Evolutionary conservation across 2,888 invertebrate species (phyloP), one percentile per base, ranked within the genome.

Genomic region (Tridacna gigas): DNA sequence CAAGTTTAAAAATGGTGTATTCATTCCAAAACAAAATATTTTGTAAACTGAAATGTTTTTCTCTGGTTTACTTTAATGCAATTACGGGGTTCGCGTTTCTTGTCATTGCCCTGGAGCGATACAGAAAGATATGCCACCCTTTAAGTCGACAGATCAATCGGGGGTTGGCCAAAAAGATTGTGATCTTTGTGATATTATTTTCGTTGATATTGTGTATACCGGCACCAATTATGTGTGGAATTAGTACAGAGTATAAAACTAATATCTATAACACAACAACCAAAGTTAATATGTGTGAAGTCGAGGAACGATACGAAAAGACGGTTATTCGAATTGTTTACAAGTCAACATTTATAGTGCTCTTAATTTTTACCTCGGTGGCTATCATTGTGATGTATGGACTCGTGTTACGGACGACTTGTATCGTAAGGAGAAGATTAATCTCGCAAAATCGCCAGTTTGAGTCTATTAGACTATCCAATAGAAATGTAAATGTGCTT

Each of bases 11-110:
- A 45, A 69, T 78, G 69, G 77, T 74, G 51, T 86, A 80, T 28
- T 69, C 80, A 13, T 80, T 82, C 28, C 45, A 60, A 2, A 74
- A 75, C 45, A 61, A 74, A 18, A 26, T 73, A 0, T 71, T 82
- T 18, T 86, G 86, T 45, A 86, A 86, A 75, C 69, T 78, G n/a
- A 86, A 86, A 28, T 86, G 86, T 26, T 86, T 86, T 69, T 82
- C 84, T 18, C 84, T 78, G 25, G 66, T 84, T 4, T 82, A 84
- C 56, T 77, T 67, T 7, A 74, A 74, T 37, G 75, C 65, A 15
- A 66, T 74, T 1, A 69, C 80, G 2, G 80, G 84, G 9, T 56
- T 77, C 13, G 74, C 73, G 12, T 80, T 86, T 12, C 65, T 86
- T 18, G 80, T 84, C 0, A 86, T 86, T 15, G 77, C 77, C 28